A percentile compares a stretch with the other conserved stretches of the same genome.
Conservation (phyloP, 1,140 invertebrate genomes). For the Epicauta chinensis region DNA sequence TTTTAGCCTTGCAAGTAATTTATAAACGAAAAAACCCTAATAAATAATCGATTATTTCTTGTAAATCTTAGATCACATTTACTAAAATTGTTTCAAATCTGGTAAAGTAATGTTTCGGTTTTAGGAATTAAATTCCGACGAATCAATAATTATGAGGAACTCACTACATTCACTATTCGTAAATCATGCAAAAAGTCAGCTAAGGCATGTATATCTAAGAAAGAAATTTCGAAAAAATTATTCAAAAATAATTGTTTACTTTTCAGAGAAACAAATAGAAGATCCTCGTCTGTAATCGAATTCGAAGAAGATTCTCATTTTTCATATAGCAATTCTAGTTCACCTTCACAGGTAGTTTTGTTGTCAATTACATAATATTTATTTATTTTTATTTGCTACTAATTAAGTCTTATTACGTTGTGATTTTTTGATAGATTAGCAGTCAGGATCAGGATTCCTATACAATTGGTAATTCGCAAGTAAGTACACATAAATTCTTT, state of each 20-base stretch:
- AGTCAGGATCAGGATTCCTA: conserved; percentile 29
- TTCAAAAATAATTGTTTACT: neutral
- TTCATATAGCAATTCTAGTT: conserved; percentile 68
- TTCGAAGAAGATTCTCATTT: conserved; percentile 68
- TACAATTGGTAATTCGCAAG: conserved; percentile 5
- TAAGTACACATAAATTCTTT: neutral
- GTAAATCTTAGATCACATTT: neutral
- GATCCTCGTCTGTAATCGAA: conserved; percentile 46
- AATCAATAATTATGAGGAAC: conserved; percentile 28
- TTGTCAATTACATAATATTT: neutral
- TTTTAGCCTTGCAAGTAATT: conserved; percentile 8
- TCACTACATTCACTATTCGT: conserved; percentile 33
- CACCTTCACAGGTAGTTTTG: conserved; percentile 54
- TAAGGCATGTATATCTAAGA: conserved; percentile 19
- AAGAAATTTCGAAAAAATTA: neutral
- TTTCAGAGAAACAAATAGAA: conserved; percentile 47
- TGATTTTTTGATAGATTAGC: conserved; percentile 30
- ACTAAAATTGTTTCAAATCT: neutral
- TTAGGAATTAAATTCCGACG: conserved; percentile 31
- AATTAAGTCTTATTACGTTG: neutral
- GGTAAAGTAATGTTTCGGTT: conserved; percentile 8
- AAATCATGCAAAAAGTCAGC: conserved; percentile 25
- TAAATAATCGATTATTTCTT: conserved; percentile 9
- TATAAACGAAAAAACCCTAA: neutral
- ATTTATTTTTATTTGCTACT: neutral